phyloP scores from a whole-genome alignment of 2,797 vertebrate genomes.

The Ambastaia sidthimunki region DNA sequence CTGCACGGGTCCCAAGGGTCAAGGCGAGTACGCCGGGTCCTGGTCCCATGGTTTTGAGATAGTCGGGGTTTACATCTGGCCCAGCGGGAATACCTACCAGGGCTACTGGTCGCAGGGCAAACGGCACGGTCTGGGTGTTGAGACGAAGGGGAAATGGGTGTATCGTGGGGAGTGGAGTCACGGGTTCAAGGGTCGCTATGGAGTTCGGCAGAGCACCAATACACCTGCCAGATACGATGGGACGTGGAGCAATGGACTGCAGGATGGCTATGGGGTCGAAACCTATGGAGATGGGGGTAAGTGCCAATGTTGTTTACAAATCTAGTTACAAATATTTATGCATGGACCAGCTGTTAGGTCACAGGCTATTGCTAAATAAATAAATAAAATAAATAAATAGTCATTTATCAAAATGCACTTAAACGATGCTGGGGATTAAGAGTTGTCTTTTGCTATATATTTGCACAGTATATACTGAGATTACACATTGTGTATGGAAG shows the following conservation, averaged over 20 bases:
- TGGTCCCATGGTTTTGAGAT: constrained; percentile 97
- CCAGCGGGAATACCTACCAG: constrained; percentile 95
- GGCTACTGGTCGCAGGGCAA: constrained; percentile 98
- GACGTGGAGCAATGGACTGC: constrained; percentile 97
- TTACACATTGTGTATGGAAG: no score
- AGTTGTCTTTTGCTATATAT: not conserved
- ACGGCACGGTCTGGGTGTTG: constrained; percentile 93
- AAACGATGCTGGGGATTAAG: no score
- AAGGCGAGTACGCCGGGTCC: constrained; percentile 95
- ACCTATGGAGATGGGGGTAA: constrained; percentile 96
- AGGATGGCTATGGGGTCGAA: constrained; percentile 96
- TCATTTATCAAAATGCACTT: no score
- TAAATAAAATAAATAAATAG: not conserved
- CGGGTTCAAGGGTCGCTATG: constrained; percentile 96
- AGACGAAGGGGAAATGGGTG: constrained; percentile 94
- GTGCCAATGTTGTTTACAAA: constrained; percentile 56
- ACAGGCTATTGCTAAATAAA: constrained; percentile 16
- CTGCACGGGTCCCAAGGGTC: constrained; percentile 97
- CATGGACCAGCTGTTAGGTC: constrained; percentile 1
- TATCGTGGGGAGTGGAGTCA: constrained; percentile 97
- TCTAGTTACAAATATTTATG: constrained; percentile 6
- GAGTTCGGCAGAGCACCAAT: constrained; percentile 91
- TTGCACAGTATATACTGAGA: not conserved
- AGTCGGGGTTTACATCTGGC: constrained; percentile 97
- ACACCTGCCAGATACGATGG: constrained; percentile 95